phyloP scores from a whole-genome alignment of 1,140 invertebrate species.

The Battus philenor region DNA sequence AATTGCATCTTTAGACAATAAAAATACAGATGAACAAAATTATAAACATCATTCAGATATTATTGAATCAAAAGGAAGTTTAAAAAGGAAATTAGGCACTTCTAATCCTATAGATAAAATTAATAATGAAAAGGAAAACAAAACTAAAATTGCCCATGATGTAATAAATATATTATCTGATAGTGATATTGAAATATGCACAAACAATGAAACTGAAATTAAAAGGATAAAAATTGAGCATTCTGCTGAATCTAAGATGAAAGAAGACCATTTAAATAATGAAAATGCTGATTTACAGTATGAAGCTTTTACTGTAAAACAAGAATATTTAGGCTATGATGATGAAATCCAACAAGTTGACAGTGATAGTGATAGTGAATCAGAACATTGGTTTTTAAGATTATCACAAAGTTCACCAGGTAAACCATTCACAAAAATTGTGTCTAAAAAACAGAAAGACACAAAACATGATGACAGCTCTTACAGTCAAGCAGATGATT shows the following conservation, averaged over 20 bases:
- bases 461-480: slow-evolving; percentile 38
- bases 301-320: slow-evolving; percentile 63
- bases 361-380: slow-evolving; percentile 61
- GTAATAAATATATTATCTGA: slow-evolving; percentile 31
- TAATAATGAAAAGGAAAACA: slow-evolving; percentile 21
- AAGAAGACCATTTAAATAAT: slow-evolving; percentile 27
- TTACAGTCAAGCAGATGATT: slow-evolving; percentile 57
- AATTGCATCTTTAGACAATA: slow-evolving; percentile 22
- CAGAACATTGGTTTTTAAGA: slow-evolving; percentile 48
- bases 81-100: slow-evolving; percentile 35
- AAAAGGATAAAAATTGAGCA: slow-evolving; percentile 44
- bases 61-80: slow-evolving; percentile 12
- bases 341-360: slow-evolving; percentile 53
- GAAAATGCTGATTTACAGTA: slow-evolving; percentile 49
- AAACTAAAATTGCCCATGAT: slow-evolving; percentile 19
- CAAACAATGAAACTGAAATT: slow-evolving; percentile 8
- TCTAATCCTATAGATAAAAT: slow-evolving; percentile 8
- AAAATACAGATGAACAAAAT: slow-evolving; percentile 4
- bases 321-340: slow-evolving; percentile 53
- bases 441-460: slow-evolving; percentile 23
- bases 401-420: slow-evolving; percentile 58
- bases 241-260: slow-evolving; percentile 23
- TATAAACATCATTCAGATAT: background rate
- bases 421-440: slow-evolving; percentile 39
- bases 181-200: slow-evolving; percentile 26